Base-by-base conservation (phyloP, 1,140 invertebrate genomes). In the Thaumetopoea pityocampa region DNA sequence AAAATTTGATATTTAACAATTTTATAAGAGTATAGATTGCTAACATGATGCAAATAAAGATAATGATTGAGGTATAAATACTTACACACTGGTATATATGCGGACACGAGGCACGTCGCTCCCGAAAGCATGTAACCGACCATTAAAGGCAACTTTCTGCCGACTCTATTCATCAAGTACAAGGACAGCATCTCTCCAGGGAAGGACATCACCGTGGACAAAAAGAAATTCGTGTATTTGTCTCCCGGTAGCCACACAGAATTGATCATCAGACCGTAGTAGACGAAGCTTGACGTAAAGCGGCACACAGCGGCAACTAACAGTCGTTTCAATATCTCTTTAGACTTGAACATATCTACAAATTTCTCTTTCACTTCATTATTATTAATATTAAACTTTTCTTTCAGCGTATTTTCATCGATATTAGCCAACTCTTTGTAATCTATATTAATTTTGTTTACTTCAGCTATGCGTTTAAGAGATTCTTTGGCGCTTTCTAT, bases 251-350 rank as follows among this genome's bases (percentile, higher is more conserved):
- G 78, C 28, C 88, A 88, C 1, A 92, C 92, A 1, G 92, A 90
- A 55, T 94, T 93, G 1, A 94, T 80, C 5, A 92, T 91, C 2
- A 95, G 62, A 0, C 93, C 94, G 54, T 94, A 95, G 65, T 94
- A 95, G 3, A 94, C 88, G 49, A 94, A 90, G 1, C 88, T 86
- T 24, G 89, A 88, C 1, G 90, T 87, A 9, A 91, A 86, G 86
- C 89, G 90, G 60, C 86, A 91, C 41, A 90, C 84, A 15, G 85
- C 88, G 0, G 53, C 55, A 0, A 69, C 63, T 0, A 59, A 1
- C 3, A 77, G 18, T 5, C 72, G 49, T 20, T 67, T 71, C 4
- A 74, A 4, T 8, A 79, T 67, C 30, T 71, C 65, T 37, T 14
- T 61, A 3, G 67, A 79, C 6, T 24, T 44, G 16, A 72, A 61